phyloP scores from a whole-genome alignment of 1,140 invertebrate genomes.

The Monomorium pharaonis region DNA sequence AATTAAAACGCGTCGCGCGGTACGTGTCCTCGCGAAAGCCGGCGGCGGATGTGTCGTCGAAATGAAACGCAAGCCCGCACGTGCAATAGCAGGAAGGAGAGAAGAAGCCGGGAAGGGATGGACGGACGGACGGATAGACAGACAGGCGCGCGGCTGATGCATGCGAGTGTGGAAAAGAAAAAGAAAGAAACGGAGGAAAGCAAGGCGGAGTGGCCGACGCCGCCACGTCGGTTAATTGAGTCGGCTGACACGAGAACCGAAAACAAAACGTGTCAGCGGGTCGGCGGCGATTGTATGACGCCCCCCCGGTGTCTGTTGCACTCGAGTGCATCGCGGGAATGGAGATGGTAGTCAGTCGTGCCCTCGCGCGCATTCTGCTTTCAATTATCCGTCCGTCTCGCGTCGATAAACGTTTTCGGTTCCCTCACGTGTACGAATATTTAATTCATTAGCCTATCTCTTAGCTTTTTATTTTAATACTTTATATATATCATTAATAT shows the following conservation, averaged over 20 bases:
- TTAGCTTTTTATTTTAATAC: too few relatives aligned
- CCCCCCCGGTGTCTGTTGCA: slow-evolving; percentile 62
- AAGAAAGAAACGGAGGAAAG: slow-evolving; percentile 59
- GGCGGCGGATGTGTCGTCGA: slow-evolving; percentile 54
- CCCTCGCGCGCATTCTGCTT: not conserved
- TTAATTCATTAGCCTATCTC: not conserved
- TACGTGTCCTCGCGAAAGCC: slow-evolving; percentile 57
- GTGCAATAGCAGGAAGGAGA: not conserved
- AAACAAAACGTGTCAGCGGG: slow-evolving; percentile 72
- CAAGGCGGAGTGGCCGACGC: slow-evolving; percentile 39
- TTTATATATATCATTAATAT: too few relatives aligned
- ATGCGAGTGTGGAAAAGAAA: slow-evolving; percentile 49
- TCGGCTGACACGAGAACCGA: slow-evolving; percentile 61
- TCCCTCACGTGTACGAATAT: not conserved
- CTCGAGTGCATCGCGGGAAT: slow-evolving; percentile 58
- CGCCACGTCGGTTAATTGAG: slow-evolving; percentile 69
- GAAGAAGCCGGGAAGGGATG: not conserved
- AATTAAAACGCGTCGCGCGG: slow-evolving; percentile 80
- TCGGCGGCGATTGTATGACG: slow-evolving; percentile 65
- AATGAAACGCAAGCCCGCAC: slow-evolving; percentile 62
- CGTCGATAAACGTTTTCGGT: slow-evolving; percentile 3
- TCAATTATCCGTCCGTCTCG: slow-evolving; percentile 50
- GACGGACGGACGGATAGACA: not conserved
- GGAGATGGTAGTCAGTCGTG: slow-evolving; percentile 44
- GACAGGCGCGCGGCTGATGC: not conserved